Evolutionary conservation across 2,888 invertebrate species (phyloP).

Genomic region (Icerya purchasi): DNA sequence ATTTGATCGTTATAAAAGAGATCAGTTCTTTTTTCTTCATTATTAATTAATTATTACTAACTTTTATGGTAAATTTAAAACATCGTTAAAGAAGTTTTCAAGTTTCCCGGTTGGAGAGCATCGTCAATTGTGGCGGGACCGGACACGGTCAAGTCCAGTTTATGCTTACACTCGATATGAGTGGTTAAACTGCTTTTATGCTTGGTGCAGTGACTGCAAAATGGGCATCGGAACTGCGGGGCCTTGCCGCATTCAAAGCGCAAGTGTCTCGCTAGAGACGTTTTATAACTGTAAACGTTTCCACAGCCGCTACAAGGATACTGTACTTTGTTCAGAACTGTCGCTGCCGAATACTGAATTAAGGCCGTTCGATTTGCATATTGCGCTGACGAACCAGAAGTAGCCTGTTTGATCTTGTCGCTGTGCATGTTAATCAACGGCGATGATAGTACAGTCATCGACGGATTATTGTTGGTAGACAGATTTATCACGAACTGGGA

Average conservation of each 20-base stretch:
- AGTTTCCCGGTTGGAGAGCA: too few species aligned
- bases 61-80: too few species aligned
- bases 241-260: constrained; percentile 21
- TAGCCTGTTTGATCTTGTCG: too few species aligned
- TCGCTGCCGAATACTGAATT: not conserved
- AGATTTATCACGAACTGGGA: constrained; percentile 13
- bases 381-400: not conserved
- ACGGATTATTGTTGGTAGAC: constrained; percentile 4
- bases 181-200: constrained; percentile 13
- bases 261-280: constrained; percentile 20
- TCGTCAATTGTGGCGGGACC: too few species aligned
- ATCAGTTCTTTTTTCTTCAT: too few species aligned
- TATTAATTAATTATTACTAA: too few species aligned
- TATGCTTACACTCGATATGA: constrained; percentile 13
- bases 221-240: constrained; percentile 19
- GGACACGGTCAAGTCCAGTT: constrained; percentile 8
- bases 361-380: not conserved
- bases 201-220: constrained; percentile 16
- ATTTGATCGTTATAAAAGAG: too few species aligned
- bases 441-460: not conserved
- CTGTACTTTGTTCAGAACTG: not conserved
- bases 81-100: too few species aligned
- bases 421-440: not conserved
- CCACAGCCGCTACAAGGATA: constrained; percentile 13
- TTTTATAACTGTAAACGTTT: constrained; percentile 14